Evolutionary conservation across 2,888 invertebrate genomes (phyloP), one percentile per base, ranked within the genome.

Genomic region (Atherix ibis): DNA sequence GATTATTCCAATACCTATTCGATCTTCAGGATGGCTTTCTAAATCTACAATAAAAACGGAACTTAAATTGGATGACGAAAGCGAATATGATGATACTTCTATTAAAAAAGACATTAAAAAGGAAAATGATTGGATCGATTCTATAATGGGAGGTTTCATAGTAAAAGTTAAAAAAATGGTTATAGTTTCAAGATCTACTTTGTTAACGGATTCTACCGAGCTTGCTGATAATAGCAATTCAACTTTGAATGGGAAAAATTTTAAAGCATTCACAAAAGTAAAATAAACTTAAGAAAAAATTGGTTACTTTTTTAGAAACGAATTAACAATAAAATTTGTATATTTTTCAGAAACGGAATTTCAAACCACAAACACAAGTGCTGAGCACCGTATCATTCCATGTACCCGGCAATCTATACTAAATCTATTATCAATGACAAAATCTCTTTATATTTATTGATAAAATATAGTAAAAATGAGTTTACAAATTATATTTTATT

Each of bases 231-330:
- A 22, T 13, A n/a, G 10, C 5, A 40, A 29, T 22, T 35, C 33
- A 5, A 36, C 16, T 17, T 14, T 18, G n/a, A 43, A 43, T n/a
- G 28, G 32, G 12, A 52, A 46, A 35, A 58, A 58, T 38, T 59
- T 53, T 24, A 59, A 59, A 31, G 49, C 47, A 16, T 59, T 59
- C 40, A 46, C 50, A 4, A 59, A 58, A 55, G 58, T 56, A 45
- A 38, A 14, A 19, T 19, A n/a, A n/a, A n/a, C n/a, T n/a, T n/a
- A n/a, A n/a, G n/a, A n/a, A n/a, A n/a, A n/a, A n/a, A n/a, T n/a
- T n/a, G n/a, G n/a, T n/a, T n/a, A n/a, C n/a, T n/a, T n/a, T n/a
- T n/a, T n/a, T n/a, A n/a, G n/a, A n/a, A n/a, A n/a, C n/a, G n/a
- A n/a, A n/a, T n/a, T n/a, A n/a, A n/a, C n/a, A n/a, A n/a, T n/a